These are phyloP conservation scores for Drosophila repletoides DNA, from an alignment of 1,140 invertebrate genomes.

Conservation along the genomic window DNA sequence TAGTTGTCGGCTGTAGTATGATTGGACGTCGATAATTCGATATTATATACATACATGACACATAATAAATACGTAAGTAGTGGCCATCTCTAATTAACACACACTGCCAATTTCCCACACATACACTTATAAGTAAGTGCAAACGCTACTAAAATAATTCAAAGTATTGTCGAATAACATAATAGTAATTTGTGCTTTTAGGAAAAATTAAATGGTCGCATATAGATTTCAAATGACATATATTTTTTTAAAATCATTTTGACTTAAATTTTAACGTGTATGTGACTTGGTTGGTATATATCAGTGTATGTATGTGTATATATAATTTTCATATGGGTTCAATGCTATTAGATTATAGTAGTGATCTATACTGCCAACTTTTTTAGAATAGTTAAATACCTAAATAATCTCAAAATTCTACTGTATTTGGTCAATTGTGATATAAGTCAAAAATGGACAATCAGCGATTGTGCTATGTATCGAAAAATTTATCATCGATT, in stretches of 20 bases:
- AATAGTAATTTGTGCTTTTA: no score
- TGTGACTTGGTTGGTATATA: background rate
- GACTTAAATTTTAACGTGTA: no score
- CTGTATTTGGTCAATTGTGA: slow-evolving; percentile 21
- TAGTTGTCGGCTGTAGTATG: no score
- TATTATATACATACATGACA: background rate
- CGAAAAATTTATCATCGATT: no score
- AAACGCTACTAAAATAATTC: slow-evolving; percentile 15
- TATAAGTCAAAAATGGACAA: no score
- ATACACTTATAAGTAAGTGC: slow-evolving; percentile 28
- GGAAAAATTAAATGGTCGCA: no score
- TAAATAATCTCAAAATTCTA: slow-evolving; percentile 18
- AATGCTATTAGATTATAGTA: no score
- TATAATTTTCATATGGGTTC: no score
- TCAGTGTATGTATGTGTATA: background rate
- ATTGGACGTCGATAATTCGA: no score
- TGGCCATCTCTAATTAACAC: background rate
- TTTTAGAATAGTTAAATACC: background rate
- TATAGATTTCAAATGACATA: no score
- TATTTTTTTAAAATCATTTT: no score
- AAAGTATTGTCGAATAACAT: background rate
- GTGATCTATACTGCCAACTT: slow-evolving; percentile 38
- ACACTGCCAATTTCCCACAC: background rate
- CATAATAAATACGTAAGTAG: background rate
- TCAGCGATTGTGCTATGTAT: no score